Evolutionary conservation across 2,888 invertebrate species (phyloP).

Genomic region (Tricholauxania praeusta): DNA sequence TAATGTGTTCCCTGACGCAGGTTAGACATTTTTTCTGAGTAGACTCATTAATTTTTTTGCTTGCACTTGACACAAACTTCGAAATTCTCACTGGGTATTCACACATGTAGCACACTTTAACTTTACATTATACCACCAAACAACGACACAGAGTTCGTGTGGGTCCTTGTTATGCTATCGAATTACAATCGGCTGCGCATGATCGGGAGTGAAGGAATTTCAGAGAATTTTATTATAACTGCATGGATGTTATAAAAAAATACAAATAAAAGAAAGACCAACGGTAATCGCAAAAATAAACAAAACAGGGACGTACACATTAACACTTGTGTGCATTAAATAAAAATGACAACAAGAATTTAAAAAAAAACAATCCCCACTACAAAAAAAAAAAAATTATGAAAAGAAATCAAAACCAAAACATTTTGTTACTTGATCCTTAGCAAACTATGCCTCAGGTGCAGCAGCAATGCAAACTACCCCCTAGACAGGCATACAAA

Average conservation of each 20-base stretch:
- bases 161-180: constrained; percentile 22
- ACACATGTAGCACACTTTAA: constrained; percentile 33
- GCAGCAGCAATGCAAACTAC: constrained; percentile 14
- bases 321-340: constrained; percentile 18
- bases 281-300: neutral
- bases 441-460: constrained; percentile 12
- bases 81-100: neutral
- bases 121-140: neutral
- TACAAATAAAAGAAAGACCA: too few relatives aligned
- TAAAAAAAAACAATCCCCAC: neutral
- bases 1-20: too few relatives aligned
- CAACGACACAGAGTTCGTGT: constrained; percentile 11
- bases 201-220: constrained; percentile 13
- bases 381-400: neutral
- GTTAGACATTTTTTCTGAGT: too few relatives aligned
- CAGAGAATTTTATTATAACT: constrained; percentile 5
- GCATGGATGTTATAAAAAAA: too few relatives aligned
- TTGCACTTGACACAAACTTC: too few relatives aligned
- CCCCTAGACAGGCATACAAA: constrained; percentile 3
- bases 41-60: too few relatives aligned
- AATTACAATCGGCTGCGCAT: neutral
- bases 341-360: constrained; percentile 1
- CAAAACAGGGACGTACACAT: neutral
- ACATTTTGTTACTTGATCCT: constrained; percentile 37
- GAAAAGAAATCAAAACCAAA: neutral